phyloP scores from a whole-genome alignment of 2,113 vertebrate species.

The Coracopsis vasa region DNA sequence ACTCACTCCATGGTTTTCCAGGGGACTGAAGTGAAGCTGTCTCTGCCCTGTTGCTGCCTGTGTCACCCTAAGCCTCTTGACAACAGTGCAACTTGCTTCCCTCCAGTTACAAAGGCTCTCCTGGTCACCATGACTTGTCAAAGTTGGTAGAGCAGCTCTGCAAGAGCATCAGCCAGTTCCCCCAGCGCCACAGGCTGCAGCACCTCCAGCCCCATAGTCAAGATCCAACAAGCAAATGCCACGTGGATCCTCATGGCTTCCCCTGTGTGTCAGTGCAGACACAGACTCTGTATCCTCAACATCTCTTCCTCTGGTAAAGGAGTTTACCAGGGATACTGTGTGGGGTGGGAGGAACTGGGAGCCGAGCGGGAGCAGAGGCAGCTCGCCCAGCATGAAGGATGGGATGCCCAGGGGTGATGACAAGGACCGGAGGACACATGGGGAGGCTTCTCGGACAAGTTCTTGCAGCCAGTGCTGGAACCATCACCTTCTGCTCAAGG shows the following conservation, averaged over 20 bases:
- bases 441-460: neutral
- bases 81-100: neutral
- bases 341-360: neutral
- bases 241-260: accelerated
- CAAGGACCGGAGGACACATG: neutral
- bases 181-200: accelerated
- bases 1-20: neutral
- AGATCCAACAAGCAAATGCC: accelerated
- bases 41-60: neutral
- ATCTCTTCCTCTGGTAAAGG: neutral
- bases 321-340: neutral
- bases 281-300: accelerated
- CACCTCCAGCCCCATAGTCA: neutral
- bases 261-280: neutral
- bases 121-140: neutral
- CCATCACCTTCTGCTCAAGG: neutral
- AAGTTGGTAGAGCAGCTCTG: neutral
- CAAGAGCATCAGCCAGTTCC: neutral
- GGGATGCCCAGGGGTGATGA: accelerated
- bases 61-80: neutral
- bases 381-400: neutral
- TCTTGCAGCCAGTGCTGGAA: neutral
- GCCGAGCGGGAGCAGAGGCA: neutral
- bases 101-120: neutral
- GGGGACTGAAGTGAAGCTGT: neutral